These are phyloP conservation scores for Macrotus californicus DNA, from an alignment of 2,113 vertebrate species.

Conservation along the genomic window DNA sequence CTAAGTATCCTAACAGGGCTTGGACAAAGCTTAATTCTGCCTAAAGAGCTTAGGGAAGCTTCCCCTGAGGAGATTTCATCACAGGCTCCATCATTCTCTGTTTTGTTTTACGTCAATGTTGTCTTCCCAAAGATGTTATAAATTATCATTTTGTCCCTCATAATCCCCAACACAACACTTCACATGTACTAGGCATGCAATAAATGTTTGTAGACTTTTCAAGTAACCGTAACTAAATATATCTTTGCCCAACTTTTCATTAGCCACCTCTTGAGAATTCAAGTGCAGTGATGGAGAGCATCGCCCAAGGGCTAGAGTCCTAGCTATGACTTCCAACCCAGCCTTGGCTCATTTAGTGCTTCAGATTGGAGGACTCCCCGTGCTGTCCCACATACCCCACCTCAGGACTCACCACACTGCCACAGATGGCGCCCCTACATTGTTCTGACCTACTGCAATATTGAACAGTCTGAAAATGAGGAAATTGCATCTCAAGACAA, in stretches of 20 bases:
- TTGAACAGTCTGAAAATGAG: slow-evolving; percentile 38
- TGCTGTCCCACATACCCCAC: too few species aligned
- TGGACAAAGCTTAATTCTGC: neutral
- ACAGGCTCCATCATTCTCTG: neutral
- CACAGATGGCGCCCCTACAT: neutral
- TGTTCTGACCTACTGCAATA: neutral
- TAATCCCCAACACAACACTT: neutral
- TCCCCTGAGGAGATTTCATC: neutral
- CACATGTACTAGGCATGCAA: neutral
- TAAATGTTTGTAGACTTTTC: neutral
- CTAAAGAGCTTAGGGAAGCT: neutral
- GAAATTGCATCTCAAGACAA: slow-evolving; percentile 36
- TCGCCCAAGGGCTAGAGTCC: neutral
- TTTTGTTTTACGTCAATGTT: neutral
- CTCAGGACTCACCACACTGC: neutral
- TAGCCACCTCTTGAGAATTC: neutral
- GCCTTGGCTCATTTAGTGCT: neutral
- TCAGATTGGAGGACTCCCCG: neutral
- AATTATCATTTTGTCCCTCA: neutral
- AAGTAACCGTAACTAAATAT: neutral
- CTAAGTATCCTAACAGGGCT: neutral
- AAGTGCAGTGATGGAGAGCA: neutral
- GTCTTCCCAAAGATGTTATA: neutral
- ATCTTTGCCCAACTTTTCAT: neutral
- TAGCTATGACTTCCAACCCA: neutral